Evolutionary conservation across 2,797 vertebrate genomes (phyloP).

Genomic region (Steatocranus sp.): DNA sequence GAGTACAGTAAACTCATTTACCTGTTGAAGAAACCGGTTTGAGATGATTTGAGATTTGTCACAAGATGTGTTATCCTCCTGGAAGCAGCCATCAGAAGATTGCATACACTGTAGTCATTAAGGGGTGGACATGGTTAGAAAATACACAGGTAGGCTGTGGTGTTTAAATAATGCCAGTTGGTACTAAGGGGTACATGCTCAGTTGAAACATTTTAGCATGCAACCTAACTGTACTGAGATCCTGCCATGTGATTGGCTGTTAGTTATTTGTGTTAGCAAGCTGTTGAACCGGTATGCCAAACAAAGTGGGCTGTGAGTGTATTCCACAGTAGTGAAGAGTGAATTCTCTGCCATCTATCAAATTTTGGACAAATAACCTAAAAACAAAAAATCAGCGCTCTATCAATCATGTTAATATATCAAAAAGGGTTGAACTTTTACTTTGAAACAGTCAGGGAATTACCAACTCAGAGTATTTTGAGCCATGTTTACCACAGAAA

Average conservation of each 20-base stretch:
- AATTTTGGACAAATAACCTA: not conserved
- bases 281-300: not conserved
- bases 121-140: not conserved
- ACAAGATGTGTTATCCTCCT: not conserved
- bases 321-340: not conserved
- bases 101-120: not conserved
- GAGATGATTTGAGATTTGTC: not conserved
- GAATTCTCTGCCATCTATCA: not conserved
- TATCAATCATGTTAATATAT: not conserved
- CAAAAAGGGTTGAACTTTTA: not conserved
- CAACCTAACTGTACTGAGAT: not conserved
- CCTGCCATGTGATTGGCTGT: not conserved
- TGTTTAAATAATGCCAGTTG: not conserved
- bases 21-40: not conserved
- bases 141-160: not conserved
- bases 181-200: not conserved
- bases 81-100: not conserved
- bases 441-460: not conserved
- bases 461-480: not conserved
- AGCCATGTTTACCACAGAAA: not conserved
- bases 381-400: fast-evolving
- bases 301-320: not conserved
- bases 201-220: not conserved
- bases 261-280: not conserved
- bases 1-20: not conserved